Evolutionary conservation across 2,113 vertebrate genomes (phyloP).

Genomic region (Leiothrix lutea): DNA sequence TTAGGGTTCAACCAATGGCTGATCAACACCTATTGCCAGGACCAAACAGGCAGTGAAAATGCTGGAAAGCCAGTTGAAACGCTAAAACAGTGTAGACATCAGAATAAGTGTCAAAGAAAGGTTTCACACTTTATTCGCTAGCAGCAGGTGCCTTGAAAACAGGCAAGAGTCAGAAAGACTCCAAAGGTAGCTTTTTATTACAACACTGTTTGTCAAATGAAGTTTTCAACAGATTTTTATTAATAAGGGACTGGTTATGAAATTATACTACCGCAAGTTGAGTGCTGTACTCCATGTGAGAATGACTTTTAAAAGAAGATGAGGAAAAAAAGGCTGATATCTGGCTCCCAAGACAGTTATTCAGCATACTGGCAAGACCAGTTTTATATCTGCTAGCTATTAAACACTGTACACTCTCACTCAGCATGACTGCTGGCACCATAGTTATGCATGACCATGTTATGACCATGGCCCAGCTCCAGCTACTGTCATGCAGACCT

Average conservation of each 20-base stretch:
- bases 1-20: accelerated
- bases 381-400: not conserved
- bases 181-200: not conserved
- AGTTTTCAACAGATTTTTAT: not conserved
- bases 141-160: not conserved
- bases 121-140: not conserved
- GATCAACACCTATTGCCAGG: not conserved
- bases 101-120: not conserved
- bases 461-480: not conserved
- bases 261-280: not conserved
- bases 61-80: not conserved
- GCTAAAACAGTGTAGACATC: not conserved
- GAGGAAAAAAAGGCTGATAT: not conserved
- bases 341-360: not conserved
- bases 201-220: not conserved
- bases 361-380: not conserved
- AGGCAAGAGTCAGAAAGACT: not conserved
- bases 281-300: not conserved
- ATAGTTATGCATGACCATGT: not conserved
- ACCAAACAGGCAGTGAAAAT: not conserved
- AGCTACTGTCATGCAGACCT: not conserved
- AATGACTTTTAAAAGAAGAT: not conserved
- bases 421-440: not conserved
- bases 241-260: not conserved
- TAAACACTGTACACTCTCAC: not conserved